phyloP scores from a whole-genome alignment of 2,888 invertebrate genomes.

The Labia minor region DNA sequence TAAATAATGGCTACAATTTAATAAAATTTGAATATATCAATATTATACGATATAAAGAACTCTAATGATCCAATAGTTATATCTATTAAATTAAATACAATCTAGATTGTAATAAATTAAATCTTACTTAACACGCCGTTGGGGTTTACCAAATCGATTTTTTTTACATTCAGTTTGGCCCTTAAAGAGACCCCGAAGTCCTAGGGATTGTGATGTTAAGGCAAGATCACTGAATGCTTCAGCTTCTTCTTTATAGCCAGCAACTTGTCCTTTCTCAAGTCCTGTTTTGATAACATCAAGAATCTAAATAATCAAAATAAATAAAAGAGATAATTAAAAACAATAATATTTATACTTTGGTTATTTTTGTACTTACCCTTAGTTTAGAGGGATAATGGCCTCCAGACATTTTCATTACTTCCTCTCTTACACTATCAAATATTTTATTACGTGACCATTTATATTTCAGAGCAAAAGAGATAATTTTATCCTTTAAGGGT shows the following conservation, averaged over 20 bases:
- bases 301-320: constrained; percentile 53
- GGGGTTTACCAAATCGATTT: constrained; percentile 86
- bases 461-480: constrained; percentile 53
- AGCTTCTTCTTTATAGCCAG: constrained; percentile 82
- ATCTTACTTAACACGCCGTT: constrained; percentile 59
- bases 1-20: too few relatives aligned
- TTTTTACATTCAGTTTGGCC: constrained; percentile 98
- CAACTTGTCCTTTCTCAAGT: constrained; percentile 66
- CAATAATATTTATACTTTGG: too few relatives aligned
- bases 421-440: constrained; percentile 75
- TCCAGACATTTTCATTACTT: constrained; percentile 85
- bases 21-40: too few relatives aligned
- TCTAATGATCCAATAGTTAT: too few relatives aligned
- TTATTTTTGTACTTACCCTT: constrained; percentile 69
- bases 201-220: constrained; percentile 83
- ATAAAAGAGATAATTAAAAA: too few relatives aligned
- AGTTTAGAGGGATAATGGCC: constrained; percentile 97
- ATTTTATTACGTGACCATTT: constrained; percentile 78
- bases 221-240: constrained; percentile 82
- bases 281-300: constrained; percentile 75
- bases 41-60: too few relatives aligned
- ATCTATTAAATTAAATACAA: too few relatives aligned
- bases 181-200: constrained; percentile 85
- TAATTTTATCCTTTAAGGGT: constrained; percentile 55
- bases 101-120: too few relatives aligned